phyloP scores from a whole-genome alignment of 2,888 invertebrate genomes.

The Stenodema calcarata region DNA sequence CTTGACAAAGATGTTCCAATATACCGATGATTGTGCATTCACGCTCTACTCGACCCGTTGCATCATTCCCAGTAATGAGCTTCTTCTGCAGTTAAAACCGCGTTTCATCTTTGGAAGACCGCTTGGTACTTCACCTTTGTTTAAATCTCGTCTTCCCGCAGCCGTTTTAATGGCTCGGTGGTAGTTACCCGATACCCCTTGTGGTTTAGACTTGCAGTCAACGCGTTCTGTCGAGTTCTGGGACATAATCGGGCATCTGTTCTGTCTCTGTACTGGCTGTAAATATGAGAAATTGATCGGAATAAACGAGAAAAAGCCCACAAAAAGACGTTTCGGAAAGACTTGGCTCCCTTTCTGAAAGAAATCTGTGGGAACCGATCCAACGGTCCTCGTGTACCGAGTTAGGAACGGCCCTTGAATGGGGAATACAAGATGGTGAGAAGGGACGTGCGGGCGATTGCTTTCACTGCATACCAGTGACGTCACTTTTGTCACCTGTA shows the following conservation, averaged over 20 bases:
- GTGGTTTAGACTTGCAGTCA: not conserved
- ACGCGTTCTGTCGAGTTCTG: not conserved
- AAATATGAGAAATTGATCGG: too few relatives aligned
- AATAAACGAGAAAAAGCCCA: not conserved
- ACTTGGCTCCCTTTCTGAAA: not conserved
- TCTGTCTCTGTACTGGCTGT: too few relatives aligned
- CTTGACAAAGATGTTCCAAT: too few relatives aligned
- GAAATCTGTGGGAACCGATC: not conserved
- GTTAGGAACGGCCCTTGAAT: not conserved
- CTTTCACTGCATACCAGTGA: conserved; percentile 34
- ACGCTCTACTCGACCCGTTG: not conserved
- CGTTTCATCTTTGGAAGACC: not conserved
- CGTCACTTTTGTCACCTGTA: conserved; percentile 24
- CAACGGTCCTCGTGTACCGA: not conserved
- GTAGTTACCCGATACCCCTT: not conserved
- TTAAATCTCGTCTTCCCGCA: not conserved
- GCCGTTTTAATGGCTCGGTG: not conserved
- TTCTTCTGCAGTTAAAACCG: not conserved
- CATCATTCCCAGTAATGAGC: not conserved
- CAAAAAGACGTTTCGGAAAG: not conserved
- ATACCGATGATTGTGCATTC: too few relatives aligned
- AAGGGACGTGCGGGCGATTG: conserved; percentile 5
- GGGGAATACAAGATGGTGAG: not conserved
- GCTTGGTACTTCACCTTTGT: not conserved
- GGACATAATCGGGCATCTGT: too few relatives aligned